Evolutionary conservation across 30 jellyfish, hydroid and myxozoan species (phyloP).

Genomic region (Sanderia malayensis): DNA sequence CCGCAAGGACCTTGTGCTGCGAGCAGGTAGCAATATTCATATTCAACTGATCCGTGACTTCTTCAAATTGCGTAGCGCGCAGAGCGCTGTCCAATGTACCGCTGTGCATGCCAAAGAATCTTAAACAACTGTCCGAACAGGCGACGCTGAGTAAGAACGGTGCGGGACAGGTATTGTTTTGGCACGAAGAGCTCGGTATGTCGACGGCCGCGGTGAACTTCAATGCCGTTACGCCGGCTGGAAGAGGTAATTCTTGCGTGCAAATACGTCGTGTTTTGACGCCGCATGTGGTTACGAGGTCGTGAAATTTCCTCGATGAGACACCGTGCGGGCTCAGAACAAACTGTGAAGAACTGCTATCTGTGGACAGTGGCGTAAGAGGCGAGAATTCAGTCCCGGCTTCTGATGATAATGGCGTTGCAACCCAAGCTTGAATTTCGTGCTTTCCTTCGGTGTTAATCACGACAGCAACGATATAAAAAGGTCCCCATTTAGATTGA

Average conservation of each 20-base stretch:
- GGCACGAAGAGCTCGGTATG: constrained; percentile 61
- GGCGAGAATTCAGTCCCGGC: constrained; percentile 45
- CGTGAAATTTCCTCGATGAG: constrained; percentile 19
- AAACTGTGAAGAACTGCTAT: constrained; percentile 59
- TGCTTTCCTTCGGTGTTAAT: constrained; percentile 6
- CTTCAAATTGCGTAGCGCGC: background rate
- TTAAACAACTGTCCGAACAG: constrained; percentile 48
- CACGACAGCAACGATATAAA: constrained; percentile 55
- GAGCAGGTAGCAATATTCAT: constrained; percentile 7
- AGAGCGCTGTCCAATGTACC: constrained; percentile 1
- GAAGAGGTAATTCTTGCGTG: constrained; percentile 60
- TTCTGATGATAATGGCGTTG: constrained; percentile 17
- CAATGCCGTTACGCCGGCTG: constrained; percentile 17
- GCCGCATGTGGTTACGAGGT: constrained; percentile 34
- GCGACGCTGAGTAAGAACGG: constrained; percentile 66
- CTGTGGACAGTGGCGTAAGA: constrained; percentile 47
- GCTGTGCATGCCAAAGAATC: constrained; percentile 31
- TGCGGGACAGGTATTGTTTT: constrained; percentile 63
- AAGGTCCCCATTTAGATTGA: constrained; percentile 56
- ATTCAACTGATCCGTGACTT: constrained; percentile 2
- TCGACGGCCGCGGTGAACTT: constrained; percentile 68
- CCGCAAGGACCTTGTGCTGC: constrained; percentile 45
- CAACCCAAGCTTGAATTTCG: constrained; percentile 46
- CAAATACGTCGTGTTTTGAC: constrained; percentile 31
- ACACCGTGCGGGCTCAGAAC: constrained; percentile 53